Percentiles rank a stretch among this genome's conserved stretches.
phyloP scores from a whole-genome alignment of 2,797 vertebrate genomes.

The Chaenodraco wilsoni region DNA sequence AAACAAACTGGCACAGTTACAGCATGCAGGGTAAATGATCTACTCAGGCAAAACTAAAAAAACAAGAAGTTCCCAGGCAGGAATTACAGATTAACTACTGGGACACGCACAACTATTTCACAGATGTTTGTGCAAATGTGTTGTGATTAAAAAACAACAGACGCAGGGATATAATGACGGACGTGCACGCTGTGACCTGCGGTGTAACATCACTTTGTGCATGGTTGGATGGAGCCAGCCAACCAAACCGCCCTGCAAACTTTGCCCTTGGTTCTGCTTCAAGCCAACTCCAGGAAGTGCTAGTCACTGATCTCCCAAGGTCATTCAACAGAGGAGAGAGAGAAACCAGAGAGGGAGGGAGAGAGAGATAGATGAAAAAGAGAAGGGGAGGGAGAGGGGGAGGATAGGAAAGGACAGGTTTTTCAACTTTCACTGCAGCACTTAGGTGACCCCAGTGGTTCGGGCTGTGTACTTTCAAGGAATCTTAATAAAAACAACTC shows the following conservation, averaged over 20 bases:
- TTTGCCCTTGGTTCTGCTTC: conserved; percentile 90
- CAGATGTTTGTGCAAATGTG: conserved; percentile 48
- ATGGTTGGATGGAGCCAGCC: conserved; percentile 24
- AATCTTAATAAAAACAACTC: conserved; percentile 58
- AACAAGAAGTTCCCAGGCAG: conserved; percentile 67
- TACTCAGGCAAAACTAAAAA: conserved; percentile 75
- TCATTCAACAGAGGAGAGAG: conserved; percentile 86
- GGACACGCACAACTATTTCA: conserved; percentile 37
- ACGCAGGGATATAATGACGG: conserved; percentile 15
- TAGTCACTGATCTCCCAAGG: conserved; percentile 92
- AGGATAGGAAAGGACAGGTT: conserved; percentile 69
- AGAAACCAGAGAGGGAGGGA: conserved; percentile 71
- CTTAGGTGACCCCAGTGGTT: conserved; percentile 75
- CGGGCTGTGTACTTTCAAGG: conserved; percentile 51
- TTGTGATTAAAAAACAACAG: conserved; percentile 27
- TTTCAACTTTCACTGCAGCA: conserved; percentile 84
- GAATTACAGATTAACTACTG: conserved; percentile 82
- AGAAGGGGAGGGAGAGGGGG: conserved; percentile 59
- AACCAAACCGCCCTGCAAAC: conserved; percentile 78
- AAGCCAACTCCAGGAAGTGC: conserved; percentile 86
- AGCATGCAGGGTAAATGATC: conserved; percentile 81
- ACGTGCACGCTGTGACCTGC: conserved; percentile 28
- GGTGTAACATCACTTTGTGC: conserved; percentile 41
- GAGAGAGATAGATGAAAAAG: conserved; percentile 15
- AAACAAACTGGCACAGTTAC: conserved; percentile 55